Conservation (phyloP, 2,113 vertebrate species). For the Tor tambroides region DNA sequence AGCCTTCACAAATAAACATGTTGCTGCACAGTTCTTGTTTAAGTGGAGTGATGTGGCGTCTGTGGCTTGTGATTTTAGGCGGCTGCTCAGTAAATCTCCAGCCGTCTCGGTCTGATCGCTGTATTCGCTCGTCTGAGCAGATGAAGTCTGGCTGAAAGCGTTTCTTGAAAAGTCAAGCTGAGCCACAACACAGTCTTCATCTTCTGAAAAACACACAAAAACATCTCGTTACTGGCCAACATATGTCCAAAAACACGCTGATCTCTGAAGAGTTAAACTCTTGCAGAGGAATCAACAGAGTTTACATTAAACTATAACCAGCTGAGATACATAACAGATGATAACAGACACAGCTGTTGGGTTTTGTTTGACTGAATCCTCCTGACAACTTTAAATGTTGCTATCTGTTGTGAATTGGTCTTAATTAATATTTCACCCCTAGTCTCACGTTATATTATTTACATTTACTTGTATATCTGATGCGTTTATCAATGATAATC, state of each 20-base stretch:
- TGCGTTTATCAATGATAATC: neutral
- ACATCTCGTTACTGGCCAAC: no score
- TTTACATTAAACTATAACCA: neutral
- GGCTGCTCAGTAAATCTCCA: no score
- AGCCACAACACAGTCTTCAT: neutral
- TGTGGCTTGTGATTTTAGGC: neutral
- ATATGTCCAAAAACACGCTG: neutral
- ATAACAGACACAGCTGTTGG: no score
- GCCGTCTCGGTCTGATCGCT: neutral
- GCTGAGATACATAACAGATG: neutral
- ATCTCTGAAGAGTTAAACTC: neutral
- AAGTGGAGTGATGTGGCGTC: neutral
- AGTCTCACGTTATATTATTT: rapidly evolving
- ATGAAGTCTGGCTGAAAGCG: no score
- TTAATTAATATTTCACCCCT: neutral
- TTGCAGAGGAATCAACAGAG: neutral
- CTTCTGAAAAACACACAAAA: slow-evolving; percentile 23
- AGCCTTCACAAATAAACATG: slow-evolving; percentile 55
- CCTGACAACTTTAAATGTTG: no score
- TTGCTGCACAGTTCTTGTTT: neutral
- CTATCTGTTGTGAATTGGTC: neutral
- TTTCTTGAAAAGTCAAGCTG: neutral
- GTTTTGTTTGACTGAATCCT: no score
- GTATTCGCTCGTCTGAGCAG: neutral
- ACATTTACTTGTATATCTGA: no score